Evolutionary conservation across 2,888 invertebrate genomes (phyloP).

Genomic region (Limnephilus marmoratus): DNA sequence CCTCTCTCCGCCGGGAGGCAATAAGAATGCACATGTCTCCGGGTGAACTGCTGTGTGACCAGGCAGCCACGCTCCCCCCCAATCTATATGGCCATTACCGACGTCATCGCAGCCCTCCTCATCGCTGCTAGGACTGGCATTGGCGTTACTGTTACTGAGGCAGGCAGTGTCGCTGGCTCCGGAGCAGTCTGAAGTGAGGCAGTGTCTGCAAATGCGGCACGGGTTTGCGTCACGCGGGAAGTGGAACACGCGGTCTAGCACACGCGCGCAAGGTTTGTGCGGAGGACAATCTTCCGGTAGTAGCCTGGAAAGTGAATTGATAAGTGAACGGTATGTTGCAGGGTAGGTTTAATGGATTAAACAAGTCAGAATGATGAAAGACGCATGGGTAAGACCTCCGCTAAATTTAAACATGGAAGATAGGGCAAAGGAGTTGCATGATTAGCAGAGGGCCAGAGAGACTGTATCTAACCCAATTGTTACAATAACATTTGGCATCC

Average conservation of each 20-base stretch:
- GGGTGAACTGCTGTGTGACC: constrained; percentile 61
- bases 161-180: background rate
- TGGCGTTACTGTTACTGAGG: background rate
- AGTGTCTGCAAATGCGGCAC: constrained; percentile 18
- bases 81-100: background rate
- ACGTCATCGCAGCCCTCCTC: background rate
- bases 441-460: too few relatives aligned
- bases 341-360: background rate
- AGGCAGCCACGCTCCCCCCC: constrained; percentile 45
- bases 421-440: too few relatives aligned
- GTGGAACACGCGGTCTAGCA: constrained; percentile 55
- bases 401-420: too few relatives aligned
- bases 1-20: constrained; percentile 78
- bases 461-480: too few relatives aligned
- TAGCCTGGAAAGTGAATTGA: constrained; percentile 55
- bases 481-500: too few relatives aligned
- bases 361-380: background rate
- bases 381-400: background rate
- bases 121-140: background rate
- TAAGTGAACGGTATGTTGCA: background rate
- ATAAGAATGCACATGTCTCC: constrained; percentile 70
- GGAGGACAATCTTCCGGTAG: constrained; percentile 59
- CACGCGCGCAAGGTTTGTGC: constrained; percentile 49
- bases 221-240: constrained; percentile 52
- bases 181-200: background rate